Base-by-base conservation (phyloP, 1,140 invertebrate genomes). In the Lasaia peninsularis region DNA sequence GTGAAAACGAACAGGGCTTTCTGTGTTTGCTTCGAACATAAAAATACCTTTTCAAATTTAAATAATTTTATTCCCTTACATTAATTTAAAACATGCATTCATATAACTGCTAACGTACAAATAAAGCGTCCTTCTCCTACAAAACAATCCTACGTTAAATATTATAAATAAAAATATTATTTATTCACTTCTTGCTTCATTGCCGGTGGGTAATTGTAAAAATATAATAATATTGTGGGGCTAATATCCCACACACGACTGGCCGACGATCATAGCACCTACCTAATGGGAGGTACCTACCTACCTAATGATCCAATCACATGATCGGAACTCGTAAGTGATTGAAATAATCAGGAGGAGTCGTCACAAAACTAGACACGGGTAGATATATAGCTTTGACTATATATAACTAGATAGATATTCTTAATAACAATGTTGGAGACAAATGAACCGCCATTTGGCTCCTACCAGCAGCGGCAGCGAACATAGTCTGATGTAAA, bases 31-130 rank as follows among this genome's bases (percentile, higher is more conserved):
- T n/a, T n/a, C 21, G 2, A 10, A n/a, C 16, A 6, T 31, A 52
- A 68, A 60, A 53, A 58, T 59, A 61, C 63, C 12, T 24, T 1
- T 35, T 81, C 62, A 78, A 78, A 83, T 83, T 81, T 82, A 83
- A 83, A 83, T 83, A 80, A 74, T 80, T 86, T 78, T 80, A 82
- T 80, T 80, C 73, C 65, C 75, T 84, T 80, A 78, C 64, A 56
- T 78, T 75, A 78, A 75, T 67, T 71, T 80, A 76, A 75, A 80
- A 80, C 82, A 86, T 83, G 80, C 80, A 79, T 79, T 63, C 75
- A 72, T 73, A 61, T 76, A 73, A 63, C 56, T 54, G 56, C 73
- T 78, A 79, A 79, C 72, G 77, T 69, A 65, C 65, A 75, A 80
- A 75, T 71, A 74, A 78, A 85, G 81, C 80, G 71, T 73, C 58